Base-by-base conservation (phyloP, 2,888 invertebrate species). In the Nomada fucata region DNA sequence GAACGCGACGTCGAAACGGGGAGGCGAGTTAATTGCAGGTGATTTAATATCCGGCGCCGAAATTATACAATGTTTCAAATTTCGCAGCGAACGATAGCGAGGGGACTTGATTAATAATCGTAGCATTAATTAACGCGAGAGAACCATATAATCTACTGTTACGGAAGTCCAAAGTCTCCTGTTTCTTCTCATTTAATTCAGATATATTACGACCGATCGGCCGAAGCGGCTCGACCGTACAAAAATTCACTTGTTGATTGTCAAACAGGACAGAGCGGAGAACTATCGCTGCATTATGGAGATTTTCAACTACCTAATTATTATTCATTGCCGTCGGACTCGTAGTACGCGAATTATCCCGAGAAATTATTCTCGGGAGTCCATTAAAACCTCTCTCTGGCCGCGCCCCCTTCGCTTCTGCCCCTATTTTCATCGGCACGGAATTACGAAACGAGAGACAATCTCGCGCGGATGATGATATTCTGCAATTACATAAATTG, bases 301-400 rank as follows among this genome's bases (percentile, higher is more conserved):
- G 72, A 76, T 73, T 82, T 65, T 76, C 57, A 67, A 74, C 80
- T 60, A 57, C 77, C 60, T 79, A 71, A 82, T 82, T 76, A 73
- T 73, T 73, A 83, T 82, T 76, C 76, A 65, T 57, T 73, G 70
- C 64, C 44, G 55, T 7, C 52, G 42, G 55, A 63, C 29, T 70
- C 71, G 75, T 82, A 82, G 76, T 47, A 65, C 65, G 70, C 52
- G 50, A 76, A 83, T 82, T 82, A 82, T 83, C 72, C 82, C 70
- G 69, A 69, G 73, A 77, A 81, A 83, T 83, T 82, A 82, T 76
- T 70, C 76, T 52, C 36, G 20, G 42, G 50, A 20, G 65, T 36
- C 75, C 57, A 80, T 80, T 82, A 81, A 74, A 80, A 29, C 52
- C 55, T 52, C 44, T 52, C 44, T 29, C 20, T 18, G 1, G 15